Percentiles rank a stretch among this genome's conserved stretches.
phyloP scores from a whole-genome alignment of 2,113 vertebrate genomes.

The Hucho hucho region DNA sequence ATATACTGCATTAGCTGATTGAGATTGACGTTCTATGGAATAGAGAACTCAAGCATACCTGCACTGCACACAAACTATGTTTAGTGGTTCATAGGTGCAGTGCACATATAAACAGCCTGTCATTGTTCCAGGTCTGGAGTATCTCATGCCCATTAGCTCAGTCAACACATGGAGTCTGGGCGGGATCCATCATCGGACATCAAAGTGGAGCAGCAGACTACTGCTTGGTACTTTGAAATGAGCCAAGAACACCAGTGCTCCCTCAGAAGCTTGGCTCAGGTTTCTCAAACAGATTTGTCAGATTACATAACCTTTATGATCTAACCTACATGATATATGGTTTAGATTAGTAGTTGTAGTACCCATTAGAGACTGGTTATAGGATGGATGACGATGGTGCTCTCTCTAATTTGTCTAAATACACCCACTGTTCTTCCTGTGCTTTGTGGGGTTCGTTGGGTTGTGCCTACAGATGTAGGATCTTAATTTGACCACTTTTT shows the following conservation, averaged over 20 bases:
- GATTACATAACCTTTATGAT: neutral
- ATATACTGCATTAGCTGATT: neutral
- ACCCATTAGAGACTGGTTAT: neutral
- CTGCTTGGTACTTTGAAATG: neutral
- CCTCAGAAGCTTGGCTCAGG: neutral
- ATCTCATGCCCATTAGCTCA: constrained; percentile 4
- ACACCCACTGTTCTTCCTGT: neutral
- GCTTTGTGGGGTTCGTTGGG: constrained; percentile 3
- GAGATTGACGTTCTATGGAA: neutral
- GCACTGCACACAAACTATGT: neutral
- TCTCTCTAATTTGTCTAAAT: constrained; percentile 3
- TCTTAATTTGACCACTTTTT: no score
- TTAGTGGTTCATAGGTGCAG: neutral
- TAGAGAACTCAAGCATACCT: neutral
- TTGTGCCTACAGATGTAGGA: no score
- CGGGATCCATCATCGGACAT: neutral
- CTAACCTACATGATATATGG: neutral
- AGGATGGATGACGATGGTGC: neutral
- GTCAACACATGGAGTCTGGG: neutral
- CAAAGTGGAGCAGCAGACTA: neutral
- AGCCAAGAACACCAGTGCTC: neutral
- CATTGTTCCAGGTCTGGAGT: neutral
- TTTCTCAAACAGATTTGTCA: neutral
- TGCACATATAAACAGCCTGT: neutral
- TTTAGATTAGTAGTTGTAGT: neutral